These are phyloP conservation scores for Stercorarius parasiticus DNA, from an alignment of 2,113 vertebrate genomes.

Conservation along the genomic window DNA sequence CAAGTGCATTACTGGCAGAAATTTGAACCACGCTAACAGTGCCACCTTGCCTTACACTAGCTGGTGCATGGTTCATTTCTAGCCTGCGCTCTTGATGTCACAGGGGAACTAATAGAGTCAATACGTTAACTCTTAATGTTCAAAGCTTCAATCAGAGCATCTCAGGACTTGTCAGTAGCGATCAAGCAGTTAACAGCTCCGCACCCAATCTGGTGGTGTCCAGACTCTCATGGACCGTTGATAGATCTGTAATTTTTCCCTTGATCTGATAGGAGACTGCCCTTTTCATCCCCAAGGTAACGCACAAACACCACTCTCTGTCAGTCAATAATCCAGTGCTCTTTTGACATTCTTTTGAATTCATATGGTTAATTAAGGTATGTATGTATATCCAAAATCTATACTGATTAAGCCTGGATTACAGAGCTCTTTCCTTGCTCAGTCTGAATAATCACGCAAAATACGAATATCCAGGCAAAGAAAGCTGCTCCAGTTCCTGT, in stretches of 20 bases:
- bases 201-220: not conserved
- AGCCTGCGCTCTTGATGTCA: not conserved
- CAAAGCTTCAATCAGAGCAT: not conserved
- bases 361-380: conserved; percentile 59
- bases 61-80: not conserved
- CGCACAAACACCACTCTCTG: not conserved
- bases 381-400: conserved; percentile 36
- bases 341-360: conserved; percentile 43
- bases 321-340: not conserved
- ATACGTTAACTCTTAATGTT: not conserved
- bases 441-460: not conserved
- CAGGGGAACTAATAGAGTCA: not conserved
- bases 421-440: not conserved
- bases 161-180: not conserved
- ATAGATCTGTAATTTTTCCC: not conserved
- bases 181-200: not conserved
- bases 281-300: not conserved
- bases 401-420: conserved; percentile 62
- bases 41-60: not conserved
- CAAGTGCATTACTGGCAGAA: not conserved
- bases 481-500: conserved; percentile 10
- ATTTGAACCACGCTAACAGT: not conserved
- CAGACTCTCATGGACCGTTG: not conserved
- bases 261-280: not conserved
- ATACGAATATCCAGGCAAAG: conserved; percentile 48